phyloP scores from a whole-genome alignment of 2,888 invertebrate genomes.

The Tachina fera region DNA sequence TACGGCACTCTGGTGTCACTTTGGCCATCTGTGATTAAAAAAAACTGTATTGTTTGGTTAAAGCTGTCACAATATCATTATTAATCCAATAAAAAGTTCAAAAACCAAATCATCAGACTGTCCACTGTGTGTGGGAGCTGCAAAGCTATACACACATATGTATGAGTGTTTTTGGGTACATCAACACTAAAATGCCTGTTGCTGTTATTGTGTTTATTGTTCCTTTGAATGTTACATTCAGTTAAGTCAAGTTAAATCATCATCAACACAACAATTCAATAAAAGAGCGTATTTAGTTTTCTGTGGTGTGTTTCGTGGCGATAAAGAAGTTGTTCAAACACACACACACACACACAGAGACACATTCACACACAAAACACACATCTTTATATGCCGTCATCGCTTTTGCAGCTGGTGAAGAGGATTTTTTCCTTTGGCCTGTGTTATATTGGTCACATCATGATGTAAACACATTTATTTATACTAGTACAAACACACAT shows the following conservation, averaged over 20 bases:
- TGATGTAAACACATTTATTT: constrained; percentile 53
- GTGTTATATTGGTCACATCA: constrained; percentile 66
- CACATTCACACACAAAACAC: neutral
- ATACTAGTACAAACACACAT: constrained; percentile 15
- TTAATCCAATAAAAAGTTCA: too few relatives aligned
- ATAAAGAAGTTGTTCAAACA: constrained; percentile 81
- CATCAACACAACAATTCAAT: constrained; percentile 41
- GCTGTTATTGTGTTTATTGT: constrained; percentile 27
- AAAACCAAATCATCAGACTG: neutral
- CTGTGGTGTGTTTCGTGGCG: constrained; percentile 79
- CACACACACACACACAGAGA: constrained; percentile 17
- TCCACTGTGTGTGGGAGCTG: neutral
- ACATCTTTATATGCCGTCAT: constrained; percentile 28
- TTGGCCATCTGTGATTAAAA: too few relatives aligned
- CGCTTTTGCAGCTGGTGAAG: constrained; percentile 21
- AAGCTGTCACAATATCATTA: too few relatives aligned
- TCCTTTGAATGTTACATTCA: constrained; percentile 38
- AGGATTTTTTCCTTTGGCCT: constrained; percentile 34
- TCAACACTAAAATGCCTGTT: constrained; percentile 32
- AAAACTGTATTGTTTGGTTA: too few relatives aligned
- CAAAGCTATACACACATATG: neutral
- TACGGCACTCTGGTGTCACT: too few relatives aligned
- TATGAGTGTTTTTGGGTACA: constrained; percentile 1
- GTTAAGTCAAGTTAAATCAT: constrained; percentile 45
- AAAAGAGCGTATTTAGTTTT: constrained; percentile 58